phyloP scores from a whole-genome alignment of 2,113 vertebrate species.

The Zapornia atra region DNA sequence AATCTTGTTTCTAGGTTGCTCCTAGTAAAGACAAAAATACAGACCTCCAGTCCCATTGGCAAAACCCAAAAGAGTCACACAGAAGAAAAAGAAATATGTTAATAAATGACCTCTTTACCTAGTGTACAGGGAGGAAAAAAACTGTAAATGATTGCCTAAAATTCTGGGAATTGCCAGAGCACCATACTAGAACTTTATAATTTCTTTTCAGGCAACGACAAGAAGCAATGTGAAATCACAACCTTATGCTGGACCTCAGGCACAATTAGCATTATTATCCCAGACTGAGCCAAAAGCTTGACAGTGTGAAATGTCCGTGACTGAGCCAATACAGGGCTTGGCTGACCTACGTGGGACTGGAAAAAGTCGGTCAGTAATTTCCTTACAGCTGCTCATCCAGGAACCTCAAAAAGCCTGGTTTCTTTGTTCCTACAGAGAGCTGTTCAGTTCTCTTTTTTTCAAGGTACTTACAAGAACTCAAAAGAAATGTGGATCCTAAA shows the following conservation, averaged over 20 bases:
- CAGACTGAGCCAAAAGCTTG: neutral
- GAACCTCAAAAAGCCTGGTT: neutral
- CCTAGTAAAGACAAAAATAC: neutral
- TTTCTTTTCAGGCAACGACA: neutral
- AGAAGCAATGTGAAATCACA: neutral
- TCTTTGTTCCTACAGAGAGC: neutral
- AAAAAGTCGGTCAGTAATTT: neutral
- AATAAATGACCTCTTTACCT: neutral
- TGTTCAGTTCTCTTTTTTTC: neutral
- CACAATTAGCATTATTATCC: neutral
- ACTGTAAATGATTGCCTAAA: neutral
- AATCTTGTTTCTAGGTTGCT: neutral
- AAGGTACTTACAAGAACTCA: neutral
- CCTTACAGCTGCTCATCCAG: neutral
- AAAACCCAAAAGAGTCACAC: neutral
- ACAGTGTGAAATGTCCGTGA: neutral
- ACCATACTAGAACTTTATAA: rapidly evolving
- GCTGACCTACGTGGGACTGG: neutral
- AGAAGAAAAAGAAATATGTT: neutral
- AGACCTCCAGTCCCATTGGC: neutral
- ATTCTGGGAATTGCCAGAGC: neutral
- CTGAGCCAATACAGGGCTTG: neutral
- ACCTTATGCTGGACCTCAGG: neutral
- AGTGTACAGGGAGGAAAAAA: neutral
- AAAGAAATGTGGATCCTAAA: neutral